phyloP scores from a whole-genome alignment of 2,797 vertebrate species.

The Pantherophis alleghaniensis region DNA sequence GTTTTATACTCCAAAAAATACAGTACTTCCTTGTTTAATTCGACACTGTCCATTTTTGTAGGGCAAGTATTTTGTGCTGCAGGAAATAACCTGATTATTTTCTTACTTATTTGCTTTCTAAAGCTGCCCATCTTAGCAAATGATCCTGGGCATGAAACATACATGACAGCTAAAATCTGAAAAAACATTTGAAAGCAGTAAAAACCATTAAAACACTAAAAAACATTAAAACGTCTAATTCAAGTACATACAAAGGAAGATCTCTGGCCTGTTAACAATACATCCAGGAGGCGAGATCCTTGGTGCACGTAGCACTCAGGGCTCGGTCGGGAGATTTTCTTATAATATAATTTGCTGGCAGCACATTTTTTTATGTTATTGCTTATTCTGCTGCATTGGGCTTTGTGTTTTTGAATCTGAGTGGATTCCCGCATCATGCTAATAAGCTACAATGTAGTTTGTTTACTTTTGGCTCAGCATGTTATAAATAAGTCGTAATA shows the following conservation, averaged over 20 bases:
- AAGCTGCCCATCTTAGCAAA: not conserved
- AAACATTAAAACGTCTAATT: not conserved
- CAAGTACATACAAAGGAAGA: not conserved
- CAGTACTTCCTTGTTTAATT: too few species aligned
- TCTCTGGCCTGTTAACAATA: not conserved
- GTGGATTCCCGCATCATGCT: not conserved
- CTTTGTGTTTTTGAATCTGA: not conserved
- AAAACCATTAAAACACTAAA: not conserved
- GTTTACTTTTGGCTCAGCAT: not conserved
- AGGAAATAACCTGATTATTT: not conserved
- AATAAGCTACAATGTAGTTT: not conserved
- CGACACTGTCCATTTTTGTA: too few species aligned
- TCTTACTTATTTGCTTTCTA: not conserved
- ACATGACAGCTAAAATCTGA: too few species aligned
- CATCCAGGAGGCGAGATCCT: not conserved
- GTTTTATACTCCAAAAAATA: too few species aligned
- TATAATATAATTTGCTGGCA: not conserved
- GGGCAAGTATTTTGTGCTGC: not conserved
- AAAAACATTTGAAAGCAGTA: not conserved
- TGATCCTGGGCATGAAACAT: not conserved
- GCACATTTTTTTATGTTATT: not conserved
- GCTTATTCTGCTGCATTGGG: not conserved
- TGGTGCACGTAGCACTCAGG: too few species aligned
- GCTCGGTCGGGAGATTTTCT: not conserved
- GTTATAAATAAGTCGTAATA: not conserved